Evolutionary conservation across 2,113 vertebrate species (phyloP).

Genomic region (Halichoerus grypus): DNA sequence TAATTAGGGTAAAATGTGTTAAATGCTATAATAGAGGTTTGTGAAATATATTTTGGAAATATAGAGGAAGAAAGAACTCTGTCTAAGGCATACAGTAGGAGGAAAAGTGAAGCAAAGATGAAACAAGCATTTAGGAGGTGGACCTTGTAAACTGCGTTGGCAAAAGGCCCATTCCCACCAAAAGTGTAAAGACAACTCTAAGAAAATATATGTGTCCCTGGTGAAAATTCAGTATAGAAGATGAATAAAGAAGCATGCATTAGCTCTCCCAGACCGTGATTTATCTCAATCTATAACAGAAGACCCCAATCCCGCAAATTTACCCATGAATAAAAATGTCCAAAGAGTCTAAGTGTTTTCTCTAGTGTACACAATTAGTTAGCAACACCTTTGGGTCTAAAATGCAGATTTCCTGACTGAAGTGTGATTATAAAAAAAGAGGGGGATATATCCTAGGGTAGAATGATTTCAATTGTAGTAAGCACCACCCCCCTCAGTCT

Average conservation of each 20-base stretch:
- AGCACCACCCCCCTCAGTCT: not conserved
- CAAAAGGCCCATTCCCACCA: not conserved
- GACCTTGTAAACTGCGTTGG: not conserved
- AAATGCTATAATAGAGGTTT: not conserved
- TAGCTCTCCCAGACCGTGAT: not conserved
- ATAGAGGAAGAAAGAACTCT: not conserved
- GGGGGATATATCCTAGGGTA: too few species aligned
- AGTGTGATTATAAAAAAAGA: not conserved
- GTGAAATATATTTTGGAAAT: not conserved
- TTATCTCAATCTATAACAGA: not conserved
- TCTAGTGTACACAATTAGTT: not conserved
- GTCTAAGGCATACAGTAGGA: not conserved
- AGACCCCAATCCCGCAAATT: not conserved
- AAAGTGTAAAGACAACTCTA: not conserved
- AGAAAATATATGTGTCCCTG: not conserved
- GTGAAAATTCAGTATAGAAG: not conserved
- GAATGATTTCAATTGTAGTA: not conserved
- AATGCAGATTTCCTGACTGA: not conserved
- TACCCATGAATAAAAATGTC: not conserved
- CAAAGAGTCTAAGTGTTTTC: not conserved
- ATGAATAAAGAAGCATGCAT: not conserved
- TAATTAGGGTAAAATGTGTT: not conserved
- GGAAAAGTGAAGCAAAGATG: not conserved
- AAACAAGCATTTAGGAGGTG: not conserved
- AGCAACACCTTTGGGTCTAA: not conserved